These are phyloP conservation scores for Paedocypris micromegethes DNA, from an alignment of 2,797 vertebrate genomes.

Conservation along the genomic window DNA sequence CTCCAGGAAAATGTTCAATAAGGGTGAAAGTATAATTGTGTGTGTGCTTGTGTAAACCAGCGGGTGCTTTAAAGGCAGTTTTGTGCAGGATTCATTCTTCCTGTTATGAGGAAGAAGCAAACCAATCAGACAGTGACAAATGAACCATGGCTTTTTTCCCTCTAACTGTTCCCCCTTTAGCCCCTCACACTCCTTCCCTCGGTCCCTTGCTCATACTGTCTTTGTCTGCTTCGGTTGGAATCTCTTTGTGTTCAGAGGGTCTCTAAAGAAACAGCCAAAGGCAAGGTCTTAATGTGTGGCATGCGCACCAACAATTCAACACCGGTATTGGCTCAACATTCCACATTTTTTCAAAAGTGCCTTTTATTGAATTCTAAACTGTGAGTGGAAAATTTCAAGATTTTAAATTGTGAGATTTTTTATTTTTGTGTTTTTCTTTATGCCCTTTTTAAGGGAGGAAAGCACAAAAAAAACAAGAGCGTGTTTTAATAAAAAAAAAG, in stretches of 20 bases:
- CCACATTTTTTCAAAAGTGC: too few relatives aligned
- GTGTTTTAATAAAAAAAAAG: conserved; percentile 57
- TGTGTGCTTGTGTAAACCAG: neutral
- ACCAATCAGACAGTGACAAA: conserved; percentile 76
- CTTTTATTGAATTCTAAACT: neutral
- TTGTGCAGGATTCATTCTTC: conserved; percentile 58
- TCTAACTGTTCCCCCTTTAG: conserved; percentile 43
- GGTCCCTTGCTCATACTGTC: conserved; percentile 47
- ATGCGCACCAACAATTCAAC: conserved; percentile 25
- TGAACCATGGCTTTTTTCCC: conserved; percentile 59
- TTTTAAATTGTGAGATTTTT: too few relatives aligned
- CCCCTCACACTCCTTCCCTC: conserved; percentile 50
- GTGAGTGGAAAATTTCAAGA: too few relatives aligned
- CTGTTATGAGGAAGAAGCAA: conserved; percentile 72
- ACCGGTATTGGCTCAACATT: conserved; percentile 19
- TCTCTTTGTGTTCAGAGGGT: conserved; percentile 37
- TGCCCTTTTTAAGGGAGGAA: neutral
- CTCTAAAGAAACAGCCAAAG: conserved; percentile 21
- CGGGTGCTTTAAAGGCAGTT: conserved; percentile 10
- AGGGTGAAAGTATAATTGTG: conserved; percentile 15
- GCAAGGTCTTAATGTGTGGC: conserved; percentile 31
- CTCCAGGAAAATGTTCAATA: too few relatives aligned
- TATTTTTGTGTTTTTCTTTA: conserved; percentile 4
- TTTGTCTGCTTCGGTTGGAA: conserved; percentile 46
- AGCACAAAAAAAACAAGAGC: too few relatives aligned